Conservation (phyloP, 2,797 vertebrate genomes). For the Lacerta bilineata region DNA sequence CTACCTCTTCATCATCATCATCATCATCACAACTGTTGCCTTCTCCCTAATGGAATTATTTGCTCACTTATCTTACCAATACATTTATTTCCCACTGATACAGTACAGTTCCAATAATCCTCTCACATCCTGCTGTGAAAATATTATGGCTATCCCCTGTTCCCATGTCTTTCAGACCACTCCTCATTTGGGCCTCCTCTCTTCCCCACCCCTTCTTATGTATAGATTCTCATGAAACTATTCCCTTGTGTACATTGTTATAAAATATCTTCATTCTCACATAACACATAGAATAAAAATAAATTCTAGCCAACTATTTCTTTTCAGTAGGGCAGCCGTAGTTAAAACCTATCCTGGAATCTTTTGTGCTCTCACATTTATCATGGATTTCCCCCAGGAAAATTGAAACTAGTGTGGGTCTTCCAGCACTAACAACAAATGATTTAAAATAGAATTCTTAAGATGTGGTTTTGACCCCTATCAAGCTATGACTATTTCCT, state of each 20-base stretch:
- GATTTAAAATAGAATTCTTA: constrained; percentile 28
- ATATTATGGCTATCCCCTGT: constrained; percentile 2
- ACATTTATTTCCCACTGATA: constrained; percentile 1
- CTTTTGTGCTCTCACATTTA: constrained; percentile 21
- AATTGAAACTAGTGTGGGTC: constrained; percentile 16
- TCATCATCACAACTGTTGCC: neutral
- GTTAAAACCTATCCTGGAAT: constrained; percentile 25
- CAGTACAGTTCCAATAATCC: neutral
- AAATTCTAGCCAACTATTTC: constrained; percentile 14
- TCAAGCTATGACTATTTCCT: neutral
- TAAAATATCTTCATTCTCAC: constrained; percentile 27
- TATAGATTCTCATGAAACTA: constrained; percentile 19
- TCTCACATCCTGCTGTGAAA: constrained; percentile 1
- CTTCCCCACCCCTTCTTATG: neutral
- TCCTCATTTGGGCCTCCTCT: constrained; percentile 10
- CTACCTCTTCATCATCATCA: neutral
- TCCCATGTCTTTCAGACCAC: neutral
- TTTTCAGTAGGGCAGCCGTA: constrained; percentile 16
- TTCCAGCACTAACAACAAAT: constrained; percentile 26
- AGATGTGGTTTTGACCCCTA: neutral
- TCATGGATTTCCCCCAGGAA: constrained; percentile 20
- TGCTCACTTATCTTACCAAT: constrained; percentile 4
- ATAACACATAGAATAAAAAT: constrained; percentile 23
- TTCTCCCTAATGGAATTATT: neutral
- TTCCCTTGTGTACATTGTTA: constrained; percentile 32